A percentile compares a stretch with the other conserved stretches of the same genome.
phyloP scores from a whole-genome alignment of 2,113 vertebrate genomes.

The Gymnarchus niloticus region DNA sequence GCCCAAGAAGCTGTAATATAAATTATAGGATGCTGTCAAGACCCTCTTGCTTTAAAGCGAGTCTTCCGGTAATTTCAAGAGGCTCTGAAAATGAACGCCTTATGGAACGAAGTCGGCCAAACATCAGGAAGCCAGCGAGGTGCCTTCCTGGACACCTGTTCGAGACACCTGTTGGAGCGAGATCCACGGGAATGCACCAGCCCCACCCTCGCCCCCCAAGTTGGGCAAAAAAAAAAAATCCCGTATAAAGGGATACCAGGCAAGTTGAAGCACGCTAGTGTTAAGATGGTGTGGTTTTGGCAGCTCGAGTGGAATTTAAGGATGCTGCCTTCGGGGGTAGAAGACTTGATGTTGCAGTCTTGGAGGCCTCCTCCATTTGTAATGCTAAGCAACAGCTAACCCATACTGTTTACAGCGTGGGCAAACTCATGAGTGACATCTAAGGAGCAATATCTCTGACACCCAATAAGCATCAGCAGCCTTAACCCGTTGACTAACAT shows the following conservation, averaged over 20 bases:
- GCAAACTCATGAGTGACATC: neutral
- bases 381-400: neutral
- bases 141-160: constrained; percentile 60
- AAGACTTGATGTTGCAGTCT: neutral
- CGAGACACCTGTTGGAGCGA: constrained; percentile 52
- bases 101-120: constrained; percentile 37
- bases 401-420: neutral
- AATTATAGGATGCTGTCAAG: constrained; percentile 47
- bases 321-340: neutral
- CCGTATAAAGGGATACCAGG: constrained; percentile 22
- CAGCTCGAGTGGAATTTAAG: neutral
- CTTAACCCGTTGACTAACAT: neutral
- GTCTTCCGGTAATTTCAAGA: constrained; percentile 49
- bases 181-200: constrained; percentile 31
- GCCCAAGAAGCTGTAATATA: constrained; percentile 42
- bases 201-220: constrained; percentile 35
- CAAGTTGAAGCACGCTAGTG: neutral
- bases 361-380: neutral
- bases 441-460: neutral
- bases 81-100: constrained; percentile 55
- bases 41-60: constrained; percentile 42
- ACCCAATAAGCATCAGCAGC: neutral
- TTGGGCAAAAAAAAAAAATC: neutral
- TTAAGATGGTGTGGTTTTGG: neutral
- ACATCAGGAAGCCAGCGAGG: constrained; percentile 37